These are phyloP conservation scores for Drosophila eohydei DNA, from an alignment of 2,888 invertebrate species.

Conservation along the genomic window DNA sequence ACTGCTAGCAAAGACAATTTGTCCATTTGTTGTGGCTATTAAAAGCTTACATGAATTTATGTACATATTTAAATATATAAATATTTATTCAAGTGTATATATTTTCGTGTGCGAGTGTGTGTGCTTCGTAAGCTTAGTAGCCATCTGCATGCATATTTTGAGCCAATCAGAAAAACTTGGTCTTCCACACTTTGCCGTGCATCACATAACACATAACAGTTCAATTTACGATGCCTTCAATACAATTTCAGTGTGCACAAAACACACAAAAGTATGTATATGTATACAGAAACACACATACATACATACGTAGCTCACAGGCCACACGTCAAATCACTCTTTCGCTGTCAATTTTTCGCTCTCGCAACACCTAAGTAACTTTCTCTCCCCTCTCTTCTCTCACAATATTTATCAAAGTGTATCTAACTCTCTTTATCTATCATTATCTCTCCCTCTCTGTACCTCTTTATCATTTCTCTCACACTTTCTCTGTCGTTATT, in stretches of 20 bases:
- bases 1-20: too few relatives aligned
- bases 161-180: constrained; percentile 6
- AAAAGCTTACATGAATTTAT: background rate
- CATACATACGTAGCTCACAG: background rate
- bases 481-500: too few relatives aligned
- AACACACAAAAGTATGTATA: background rate
- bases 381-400: too few relatives aligned
- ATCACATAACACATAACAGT: constrained; percentile 1
- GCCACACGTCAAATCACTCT: background rate
- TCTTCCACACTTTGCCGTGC: constrained; percentile 7
- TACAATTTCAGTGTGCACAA: constrained; percentile 2
- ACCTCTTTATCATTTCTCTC: background rate
- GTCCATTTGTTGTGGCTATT: too few relatives aligned
- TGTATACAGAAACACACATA: background rate
- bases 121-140: background rate
- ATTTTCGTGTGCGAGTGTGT: background rate
- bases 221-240: background rate
- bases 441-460: background rate
- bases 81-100: background rate
- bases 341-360: background rate
- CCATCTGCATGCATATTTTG: constrained; percentile 8
- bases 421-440: background rate
- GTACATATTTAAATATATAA: background rate
- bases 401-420: too few relatives aligned
- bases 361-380: background rate